A percentile compares a stretch with the other conserved stretches of the same genome.
These are phyloP conservation scores for Tortricodes alternella DNA, from an alignment of 2,888 invertebrate species.

Conservation along the genomic window DNA sequence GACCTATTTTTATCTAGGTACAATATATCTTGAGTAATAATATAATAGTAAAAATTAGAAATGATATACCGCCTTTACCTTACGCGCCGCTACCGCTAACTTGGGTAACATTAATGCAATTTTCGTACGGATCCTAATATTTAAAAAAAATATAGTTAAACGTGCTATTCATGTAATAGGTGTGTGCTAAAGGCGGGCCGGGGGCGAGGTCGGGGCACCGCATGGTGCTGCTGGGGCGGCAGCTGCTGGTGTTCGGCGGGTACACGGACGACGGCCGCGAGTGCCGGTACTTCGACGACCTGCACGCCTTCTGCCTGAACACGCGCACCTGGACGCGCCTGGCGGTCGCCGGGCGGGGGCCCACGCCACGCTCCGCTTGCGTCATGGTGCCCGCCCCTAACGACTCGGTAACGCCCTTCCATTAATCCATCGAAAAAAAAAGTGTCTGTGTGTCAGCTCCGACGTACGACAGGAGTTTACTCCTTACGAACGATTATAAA, in stretches of 20 bases:
- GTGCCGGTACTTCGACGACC: constrained; percentile 94
- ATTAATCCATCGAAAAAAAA: too few species aligned
- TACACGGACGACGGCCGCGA: constrained; percentile 94
- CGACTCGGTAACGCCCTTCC: constrained; percentile 55
- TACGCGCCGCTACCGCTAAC: too few species aligned
- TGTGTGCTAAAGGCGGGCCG: constrained; percentile 63
- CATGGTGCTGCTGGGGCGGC: constrained; percentile 91
- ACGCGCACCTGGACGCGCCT: constrained; percentile 90
- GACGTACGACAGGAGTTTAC: too few species aligned
- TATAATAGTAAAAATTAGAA: too few species aligned
- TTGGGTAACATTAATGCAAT: too few species aligned
- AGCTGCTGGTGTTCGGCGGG: constrained; percentile 94
- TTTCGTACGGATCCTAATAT: too few species aligned
- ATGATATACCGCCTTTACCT: too few species aligned
- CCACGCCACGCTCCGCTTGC: constrained; percentile 91
- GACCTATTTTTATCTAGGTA: too few species aligned
- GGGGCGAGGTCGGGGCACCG: constrained; percentile 91
- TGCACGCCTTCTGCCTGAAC: constrained; percentile 91
- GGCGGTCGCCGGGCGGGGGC: constrained; percentile 85
- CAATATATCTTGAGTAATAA: too few species aligned
- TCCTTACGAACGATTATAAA: not conserved
- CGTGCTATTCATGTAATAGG: not conserved
- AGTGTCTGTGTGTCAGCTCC: too few species aligned
- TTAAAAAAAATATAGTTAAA: too few species aligned
- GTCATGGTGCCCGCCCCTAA: constrained; percentile 84